phyloP scores from a whole-genome alignment of 92 coral and sea anemone genomes.

The Phenganax marumi region DNA sequence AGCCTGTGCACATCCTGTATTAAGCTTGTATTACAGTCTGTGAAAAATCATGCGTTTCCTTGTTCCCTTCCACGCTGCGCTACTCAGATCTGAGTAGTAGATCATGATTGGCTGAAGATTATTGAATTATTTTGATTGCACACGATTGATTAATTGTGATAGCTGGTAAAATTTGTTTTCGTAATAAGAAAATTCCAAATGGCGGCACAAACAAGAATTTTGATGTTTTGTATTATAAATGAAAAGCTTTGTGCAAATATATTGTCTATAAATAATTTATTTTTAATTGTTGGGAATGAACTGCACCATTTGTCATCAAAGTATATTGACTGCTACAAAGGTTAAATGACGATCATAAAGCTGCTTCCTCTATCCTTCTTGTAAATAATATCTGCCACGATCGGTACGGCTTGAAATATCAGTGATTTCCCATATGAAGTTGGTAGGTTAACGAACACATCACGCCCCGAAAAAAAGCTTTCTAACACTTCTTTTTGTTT shows the following conservation, averaged over 20 bases:
- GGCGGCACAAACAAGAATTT: background rate
- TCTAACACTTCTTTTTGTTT: constrained; percentile 19
- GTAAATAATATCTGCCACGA: constrained; percentile 28
- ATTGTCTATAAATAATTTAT: background rate
- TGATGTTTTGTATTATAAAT: too few relatives aligned
- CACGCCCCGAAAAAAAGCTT: constrained; percentile 8
- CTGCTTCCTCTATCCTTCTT: constrained; percentile 15
- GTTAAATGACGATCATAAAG: constrained; percentile 26
- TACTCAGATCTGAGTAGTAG: too few relatives aligned
- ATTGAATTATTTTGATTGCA: too few relatives aligned
- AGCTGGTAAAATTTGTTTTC: too few relatives aligned
- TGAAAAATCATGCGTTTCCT: too few relatives aligned
- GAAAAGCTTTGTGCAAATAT: background rate
- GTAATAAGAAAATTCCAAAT: too few relatives aligned
- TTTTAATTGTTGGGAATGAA: background rate
- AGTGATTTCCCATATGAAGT: too few relatives aligned
- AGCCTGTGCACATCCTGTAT: constrained; percentile 20
- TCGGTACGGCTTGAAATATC: constrained; percentile 22
- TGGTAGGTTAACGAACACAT: constrained; percentile 30
- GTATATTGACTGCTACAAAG: background rate
- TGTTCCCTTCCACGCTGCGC: too few relatives aligned
- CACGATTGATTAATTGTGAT: too few relatives aligned
- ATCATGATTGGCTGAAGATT: too few relatives aligned
- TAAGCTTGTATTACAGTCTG: background rate
- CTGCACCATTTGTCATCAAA: constrained; percentile 17